Percentiles rank a stretch among this genome's conserved stretches.
phyloP scores from a whole-genome alignment of 2,113 vertebrate genomes.

The Xenopus borealis region DNA sequence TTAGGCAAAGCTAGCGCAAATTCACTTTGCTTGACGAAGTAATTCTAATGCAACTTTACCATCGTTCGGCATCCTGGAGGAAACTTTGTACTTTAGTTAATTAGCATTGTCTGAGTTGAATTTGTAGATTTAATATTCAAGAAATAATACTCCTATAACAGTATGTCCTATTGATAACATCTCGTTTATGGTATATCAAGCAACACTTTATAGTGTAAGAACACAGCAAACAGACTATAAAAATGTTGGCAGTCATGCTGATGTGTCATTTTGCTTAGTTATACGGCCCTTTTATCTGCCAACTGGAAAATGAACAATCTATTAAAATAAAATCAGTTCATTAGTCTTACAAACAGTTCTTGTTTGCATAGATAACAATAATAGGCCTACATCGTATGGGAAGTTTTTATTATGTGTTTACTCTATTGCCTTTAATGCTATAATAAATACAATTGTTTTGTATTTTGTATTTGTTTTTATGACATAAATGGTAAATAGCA shows the following conservation, averaged over 20 bases:
- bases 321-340: not conserved
- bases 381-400: not conserved
- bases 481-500: not conserved
- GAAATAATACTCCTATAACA: too few species aligned
- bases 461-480: too few species aligned
- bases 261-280: not conserved
- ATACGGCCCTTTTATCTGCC: not conserved
- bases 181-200: not conserved
- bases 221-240: not conserved
- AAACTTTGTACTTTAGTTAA: too few species aligned
- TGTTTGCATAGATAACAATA: not conserved
- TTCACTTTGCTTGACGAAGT: too few species aligned
- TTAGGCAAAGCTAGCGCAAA: too few species aligned
- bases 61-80: too few species aligned
- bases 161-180: not conserved
- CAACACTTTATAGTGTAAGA: not conserved
- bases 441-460: not conserved
- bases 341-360: not conserved
- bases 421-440: not conserved
- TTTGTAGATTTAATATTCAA: too few species aligned
- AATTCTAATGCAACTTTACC: too few species aligned
- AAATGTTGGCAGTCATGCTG: not conserved
- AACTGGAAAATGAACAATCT: not conserved
- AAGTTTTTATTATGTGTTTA: not conserved
- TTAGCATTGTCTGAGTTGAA: too few species aligned